Evolutionary conservation across 2,113 vertebrate genomes (phyloP).

Genomic region (Monopterus albus): DNA sequence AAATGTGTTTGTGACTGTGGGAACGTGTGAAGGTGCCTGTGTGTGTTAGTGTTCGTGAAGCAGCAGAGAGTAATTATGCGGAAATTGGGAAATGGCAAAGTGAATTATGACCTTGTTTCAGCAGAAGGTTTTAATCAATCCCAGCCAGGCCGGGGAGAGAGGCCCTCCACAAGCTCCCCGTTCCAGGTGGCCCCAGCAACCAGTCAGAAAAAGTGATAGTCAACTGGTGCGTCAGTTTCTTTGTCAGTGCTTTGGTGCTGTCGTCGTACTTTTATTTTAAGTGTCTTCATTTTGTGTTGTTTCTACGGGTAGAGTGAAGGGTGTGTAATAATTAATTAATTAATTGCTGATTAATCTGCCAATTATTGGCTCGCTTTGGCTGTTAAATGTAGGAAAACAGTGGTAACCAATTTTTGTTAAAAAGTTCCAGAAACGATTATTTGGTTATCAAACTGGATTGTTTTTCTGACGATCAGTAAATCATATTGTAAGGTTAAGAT

Average conservation of each 20-base stretch:
- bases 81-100: conserved; percentile 83
- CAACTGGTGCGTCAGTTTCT: conserved; percentile 25
- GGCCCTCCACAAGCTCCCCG: conserved; percentile 29
- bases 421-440: too few species aligned
- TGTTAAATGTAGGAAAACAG: too few species aligned
- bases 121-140: conserved; percentile 80
- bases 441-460: too few species aligned
- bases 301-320: background rate
- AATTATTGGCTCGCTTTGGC: too few species aligned
- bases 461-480: too few species aligned
- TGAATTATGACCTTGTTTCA: conserved; percentile 85
- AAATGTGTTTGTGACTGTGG: conserved; percentile 64
- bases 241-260: conserved; percentile 7
- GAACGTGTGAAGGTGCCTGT: conserved; percentile 47
- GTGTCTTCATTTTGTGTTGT: background rate
- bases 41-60: conserved; percentile 57
- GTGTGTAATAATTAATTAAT: background rate
- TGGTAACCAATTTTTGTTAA: too few species aligned
- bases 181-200: conserved; percentile 38
- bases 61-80: conserved; percentile 79
- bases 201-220: conserved; percentile 44
- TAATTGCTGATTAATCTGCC: background rate
- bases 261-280: background rate
- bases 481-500: too few species aligned
- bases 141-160: conserved; percentile 65